These are phyloP conservation scores for Spicauda simplicius DNA, from an alignment of 2,888 invertebrate species.

Conservation along the genomic window DNA sequence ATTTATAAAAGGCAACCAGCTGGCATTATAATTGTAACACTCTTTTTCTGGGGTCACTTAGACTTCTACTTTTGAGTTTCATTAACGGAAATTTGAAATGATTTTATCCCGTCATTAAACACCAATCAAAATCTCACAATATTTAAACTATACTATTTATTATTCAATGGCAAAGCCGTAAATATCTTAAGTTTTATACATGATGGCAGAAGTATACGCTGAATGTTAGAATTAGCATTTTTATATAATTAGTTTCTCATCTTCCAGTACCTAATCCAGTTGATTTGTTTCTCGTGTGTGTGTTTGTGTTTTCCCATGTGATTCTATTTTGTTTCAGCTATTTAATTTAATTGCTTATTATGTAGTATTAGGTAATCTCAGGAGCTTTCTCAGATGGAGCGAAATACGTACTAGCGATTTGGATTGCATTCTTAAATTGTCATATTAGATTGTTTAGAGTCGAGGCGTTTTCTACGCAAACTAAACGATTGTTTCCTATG, in stretches of 20 bases:
- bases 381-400: slow-evolving; percentile 10
- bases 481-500: too few species aligned
- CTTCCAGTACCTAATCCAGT: slow-evolving; percentile 47
- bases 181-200: slow-evolving; percentile 30
- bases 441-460: neutral
- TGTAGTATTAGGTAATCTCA: slow-evolving; percentile 24
- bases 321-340: slow-evolving; percentile 48
- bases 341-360: slow-evolving; percentile 34
- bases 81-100: too few species aligned
- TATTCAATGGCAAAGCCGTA: slow-evolving; percentile 27
- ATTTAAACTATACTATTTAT: slow-evolving; percentile 25
- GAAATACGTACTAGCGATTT: neutral
- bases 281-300: slow-evolving; percentile 52
- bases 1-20: too few species aligned
- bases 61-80: too few species aligned
- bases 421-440: neutral
- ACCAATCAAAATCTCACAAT: neutral
- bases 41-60: too few species aligned
- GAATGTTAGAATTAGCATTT: slow-evolving; percentile 37
- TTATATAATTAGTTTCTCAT: slow-evolving; percentile 41
- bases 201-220: slow-evolving; percentile 33
- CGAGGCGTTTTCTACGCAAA: neutral
- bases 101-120: neutral
- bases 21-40: too few species aligned
- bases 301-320: slow-evolving; percentile 51